Conservation (phyloP, 1,140 invertebrate species). For the Drosophila neocordata region DNA sequence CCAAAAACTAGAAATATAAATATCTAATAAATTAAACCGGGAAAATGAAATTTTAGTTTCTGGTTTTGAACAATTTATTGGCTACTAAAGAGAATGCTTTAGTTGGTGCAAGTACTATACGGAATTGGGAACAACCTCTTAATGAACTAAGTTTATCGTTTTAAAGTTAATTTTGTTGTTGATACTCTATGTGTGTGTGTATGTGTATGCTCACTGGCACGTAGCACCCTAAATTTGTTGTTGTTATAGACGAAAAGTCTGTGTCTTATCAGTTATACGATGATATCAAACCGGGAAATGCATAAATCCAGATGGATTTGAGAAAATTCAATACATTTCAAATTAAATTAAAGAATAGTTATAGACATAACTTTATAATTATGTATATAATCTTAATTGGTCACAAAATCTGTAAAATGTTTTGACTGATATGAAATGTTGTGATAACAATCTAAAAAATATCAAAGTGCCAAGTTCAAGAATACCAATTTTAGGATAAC, state of each 20-base stretch:
- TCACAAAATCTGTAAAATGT: too few species aligned
- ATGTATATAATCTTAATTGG: too few species aligned
- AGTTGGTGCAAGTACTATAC: background rate
- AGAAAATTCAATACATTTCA: background rate
- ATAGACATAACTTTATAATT: too few species aligned
- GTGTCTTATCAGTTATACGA: constrained; percentile 53
- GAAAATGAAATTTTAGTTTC: background rate
- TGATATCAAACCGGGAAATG: constrained; percentile 28
- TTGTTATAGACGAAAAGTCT: constrained; percentile 38
- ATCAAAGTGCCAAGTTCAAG: too few species aligned
- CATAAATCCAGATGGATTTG: constrained; percentile 16
- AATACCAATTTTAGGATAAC: too few species aligned
- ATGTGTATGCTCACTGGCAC: constrained; percentile 23
- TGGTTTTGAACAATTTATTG: background rate
- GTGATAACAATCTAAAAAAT: too few species aligned
- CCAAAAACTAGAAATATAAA: background rate
- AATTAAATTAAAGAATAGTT: background rate
- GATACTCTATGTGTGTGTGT: constrained; percentile 9
- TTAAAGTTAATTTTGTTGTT: constrained; percentile 27
- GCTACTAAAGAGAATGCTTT: background rate
- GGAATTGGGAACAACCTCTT: background rate
- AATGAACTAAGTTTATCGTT: constrained; percentile 6
- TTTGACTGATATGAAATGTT: too few species aligned
- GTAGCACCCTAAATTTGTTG: constrained; percentile 37
- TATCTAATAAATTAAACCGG: too few species aligned